Conservation (phyloP, 2,113 vertebrate genomes). For the Himantopus leucocephalus region DNA sequence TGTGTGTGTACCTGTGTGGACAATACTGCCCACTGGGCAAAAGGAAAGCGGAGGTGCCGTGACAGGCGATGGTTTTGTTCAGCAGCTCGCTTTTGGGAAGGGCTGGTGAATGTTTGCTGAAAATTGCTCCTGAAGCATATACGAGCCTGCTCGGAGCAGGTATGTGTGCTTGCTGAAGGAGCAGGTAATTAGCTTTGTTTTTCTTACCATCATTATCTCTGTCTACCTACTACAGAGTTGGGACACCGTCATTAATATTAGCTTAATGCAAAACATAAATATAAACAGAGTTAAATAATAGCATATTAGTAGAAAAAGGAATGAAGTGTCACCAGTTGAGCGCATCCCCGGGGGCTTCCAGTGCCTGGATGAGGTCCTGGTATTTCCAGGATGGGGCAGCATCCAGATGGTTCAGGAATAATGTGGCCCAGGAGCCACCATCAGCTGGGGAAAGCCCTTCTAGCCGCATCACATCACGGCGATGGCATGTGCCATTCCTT, state of each 20-base stretch:
- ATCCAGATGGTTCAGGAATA: background rate
- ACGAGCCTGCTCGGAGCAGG: background rate
- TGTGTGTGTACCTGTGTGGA: rapidly evolving
- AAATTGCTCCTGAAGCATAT: background rate
- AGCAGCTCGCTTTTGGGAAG: background rate
- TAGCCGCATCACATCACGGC: background rate
- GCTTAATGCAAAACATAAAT: background rate
- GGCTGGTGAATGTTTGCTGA: background rate
- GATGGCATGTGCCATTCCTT: constrained; percentile 18
- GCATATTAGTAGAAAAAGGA: background rate
- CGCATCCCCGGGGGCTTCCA: background rate
- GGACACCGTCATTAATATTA: background rate
- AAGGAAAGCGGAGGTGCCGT: background rate
- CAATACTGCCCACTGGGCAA: too few relatives aligned
- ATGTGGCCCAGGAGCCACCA: rapidly evolving
- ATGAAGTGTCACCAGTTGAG: background rate
- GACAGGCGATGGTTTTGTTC: background rate
- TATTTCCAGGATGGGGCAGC: background rate
- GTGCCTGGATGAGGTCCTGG: background rate
- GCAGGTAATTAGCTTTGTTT: background rate
- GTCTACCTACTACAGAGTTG: rapidly evolving
- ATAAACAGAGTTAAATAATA: background rate
- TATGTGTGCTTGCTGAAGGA: background rate
- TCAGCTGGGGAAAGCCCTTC: background rate
- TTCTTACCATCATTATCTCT: background rate